Evolutionary conservation across 2,888 invertebrate genomes (phyloP), one percentile per base, ranked within the genome.

Genomic region (Pheosia tremula): DNA sequence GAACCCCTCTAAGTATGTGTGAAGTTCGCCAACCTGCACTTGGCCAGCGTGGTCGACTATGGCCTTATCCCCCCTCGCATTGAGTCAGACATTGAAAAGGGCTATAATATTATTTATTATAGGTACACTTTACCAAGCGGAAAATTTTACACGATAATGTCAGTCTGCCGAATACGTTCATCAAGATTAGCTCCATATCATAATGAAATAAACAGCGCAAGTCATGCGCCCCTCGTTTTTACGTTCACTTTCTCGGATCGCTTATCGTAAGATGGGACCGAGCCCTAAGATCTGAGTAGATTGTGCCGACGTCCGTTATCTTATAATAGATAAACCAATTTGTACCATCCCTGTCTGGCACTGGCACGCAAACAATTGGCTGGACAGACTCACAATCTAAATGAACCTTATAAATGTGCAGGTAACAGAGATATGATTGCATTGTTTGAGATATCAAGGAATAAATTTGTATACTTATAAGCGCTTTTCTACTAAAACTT

Each of bases 251-350:
- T 13, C 50, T 50, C 8, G 3, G 24, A 24, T 50, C 50, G 50
- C 50, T 50, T 24, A 24, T 24, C 50, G 24, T 50, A 8, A 3
- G 50, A 24, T 50, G 24, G 13, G 6, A 24, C 50, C 50, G 50
- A 5, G n/a, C n/a, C 68, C 71, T 66, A 65, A 67, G 63, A 68
- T 59, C 70, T 80, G 79, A 85, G 83, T 85, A 83, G 80, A 82
- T 83, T 77, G 78, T 78, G 74, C 75, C 73, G 76, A 75, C 79
- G 65, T 78, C 78, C 74, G 75, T 83, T 83, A 85, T 84, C 83
- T 77, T 78, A 81, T 82, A 81, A 79, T 75, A 80, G 80, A 80
- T 84, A 84, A 84, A 79, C 80, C 81, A 83, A 84, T 84, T 82
- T 79, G 83, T 79, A 77, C 75, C 71, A 73, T 73, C 73, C 74